A percentile compares a stretch with the other conserved stretches of the same genome.
Conservation (phyloP, 1,140 invertebrate species). For the Lepidurus packardi region DNA sequence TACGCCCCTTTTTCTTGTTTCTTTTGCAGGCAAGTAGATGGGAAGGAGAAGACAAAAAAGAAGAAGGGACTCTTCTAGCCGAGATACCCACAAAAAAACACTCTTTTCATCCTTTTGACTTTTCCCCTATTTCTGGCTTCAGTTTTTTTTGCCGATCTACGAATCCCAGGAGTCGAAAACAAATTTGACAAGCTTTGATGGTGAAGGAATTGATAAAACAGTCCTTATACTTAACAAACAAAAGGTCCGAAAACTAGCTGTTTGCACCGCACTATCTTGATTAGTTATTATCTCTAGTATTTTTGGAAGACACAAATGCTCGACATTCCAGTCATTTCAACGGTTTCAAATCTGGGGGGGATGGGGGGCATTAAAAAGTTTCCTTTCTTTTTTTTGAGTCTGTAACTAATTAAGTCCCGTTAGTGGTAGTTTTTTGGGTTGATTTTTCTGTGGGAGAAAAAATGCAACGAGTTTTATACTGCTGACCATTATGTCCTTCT, state of each 20-base stretch:
- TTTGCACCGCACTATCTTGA: constrained; percentile 3
- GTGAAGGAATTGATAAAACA: background rate
- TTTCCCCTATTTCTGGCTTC: constrained; percentile 7
- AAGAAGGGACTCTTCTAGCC: constrained; percentile 54
- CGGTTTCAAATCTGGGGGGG: background rate
- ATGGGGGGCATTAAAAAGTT: background rate
- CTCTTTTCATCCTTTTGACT: constrained; percentile 4
- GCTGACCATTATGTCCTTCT: constrained; percentile 5
- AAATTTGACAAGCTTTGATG: background rate
- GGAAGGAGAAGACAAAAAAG: constrained; percentile 56
- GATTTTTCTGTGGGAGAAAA: constrained; percentile 12
- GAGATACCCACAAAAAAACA: constrained; percentile 26
- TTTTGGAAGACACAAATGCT: constrained; percentile 11
- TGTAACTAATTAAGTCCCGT: background rate
- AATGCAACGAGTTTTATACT: constrained; percentile 22
- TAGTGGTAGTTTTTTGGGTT: constrained; percentile 3
- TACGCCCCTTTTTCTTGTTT: constrained; percentile 26
- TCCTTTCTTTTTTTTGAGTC: background rate
- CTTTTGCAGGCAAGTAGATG: constrained; percentile 52
- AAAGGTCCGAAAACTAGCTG: background rate
- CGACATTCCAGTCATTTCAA: constrained; percentile 21
- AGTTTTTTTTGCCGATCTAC: constrained; percentile 18
- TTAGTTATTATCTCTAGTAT: background rate
- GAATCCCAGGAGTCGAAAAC: background rate
- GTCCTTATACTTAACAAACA: background rate